Evolutionary conservation across 1,140 invertebrate genomes (phyloP), one percentile per base, ranked within the genome.

Genomic region (Orchesella cincta): DNA sequence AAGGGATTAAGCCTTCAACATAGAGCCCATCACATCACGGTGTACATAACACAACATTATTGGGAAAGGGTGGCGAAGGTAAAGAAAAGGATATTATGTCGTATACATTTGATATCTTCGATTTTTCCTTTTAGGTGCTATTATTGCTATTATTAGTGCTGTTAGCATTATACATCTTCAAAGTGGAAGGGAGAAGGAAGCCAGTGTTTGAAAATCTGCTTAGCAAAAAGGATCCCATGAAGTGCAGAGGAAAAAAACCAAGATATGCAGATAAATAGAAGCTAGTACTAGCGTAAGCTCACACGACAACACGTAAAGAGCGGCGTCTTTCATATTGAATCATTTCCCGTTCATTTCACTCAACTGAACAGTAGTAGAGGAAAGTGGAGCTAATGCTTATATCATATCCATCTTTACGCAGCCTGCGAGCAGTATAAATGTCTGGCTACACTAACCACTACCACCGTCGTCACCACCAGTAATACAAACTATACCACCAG

Each of bases 331-430:
- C 52, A 23, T 57, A 57, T 57, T 57, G 52, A 57, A 57, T 57
- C 52, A 57, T 57, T 57, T 57, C 52, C 39, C 52, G 52, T 57
- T 57, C 52, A 57, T 23, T 57, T 57, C 52, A 57, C 52, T 57
- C 52, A 3, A 57, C 52, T 26, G 52, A 57, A n/a, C 52, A 57
- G 52, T 57, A 26, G 14, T 57, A 23, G 52, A 14, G 14, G 52
- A 18, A 18, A 46, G 39, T 46, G 18, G 5, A 5, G 39, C 39
- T 46, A 46, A 46, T 18, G 18, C 5, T 46, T 46, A 46, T 18
- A 46, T n/a, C 39, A 46, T 46, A 46, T 8, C 18, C 5, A 46
- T 46, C 5, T 46, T 8, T 46, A 46, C 39, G 39, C 18, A 46
- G 39, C 5, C 39, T 46, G 39, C 18, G 18, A 46, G 39, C 39